phyloP scores from a whole-genome alignment of 2,797 vertebrate species.

The Eulemur albifrons region DNA sequence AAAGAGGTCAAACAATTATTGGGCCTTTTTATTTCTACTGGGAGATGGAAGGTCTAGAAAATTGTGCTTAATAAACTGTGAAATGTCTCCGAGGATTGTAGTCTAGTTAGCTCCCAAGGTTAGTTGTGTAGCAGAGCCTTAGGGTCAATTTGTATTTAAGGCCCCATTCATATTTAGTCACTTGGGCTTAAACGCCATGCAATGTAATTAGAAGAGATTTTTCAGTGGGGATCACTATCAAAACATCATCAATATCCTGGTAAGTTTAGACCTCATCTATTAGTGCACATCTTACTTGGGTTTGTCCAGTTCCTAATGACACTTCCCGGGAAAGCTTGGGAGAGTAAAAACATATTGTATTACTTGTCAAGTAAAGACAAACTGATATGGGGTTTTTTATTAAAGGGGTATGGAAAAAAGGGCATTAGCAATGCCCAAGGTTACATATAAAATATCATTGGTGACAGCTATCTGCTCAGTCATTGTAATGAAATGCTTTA shows the following conservation, averaged over 20 bases:
- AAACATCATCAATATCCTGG: background rate
- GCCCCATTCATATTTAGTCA: background rate
- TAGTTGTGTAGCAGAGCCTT: background rate
- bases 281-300: background rate
- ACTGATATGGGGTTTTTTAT: background rate
- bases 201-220: background rate
- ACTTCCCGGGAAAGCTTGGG: background rate
- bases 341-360: background rate
- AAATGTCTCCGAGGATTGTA: background rate
- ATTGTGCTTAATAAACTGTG: background rate
- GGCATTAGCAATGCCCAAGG: background rate
- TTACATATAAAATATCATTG: constrained; percentile 1
- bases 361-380: background rate
- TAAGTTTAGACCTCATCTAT: background rate
- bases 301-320: background rate
- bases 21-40: background rate
- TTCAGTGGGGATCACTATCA: background rate
- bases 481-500: background rate
- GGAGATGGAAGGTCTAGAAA: background rate
- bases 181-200: background rate
- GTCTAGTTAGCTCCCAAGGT: background rate
- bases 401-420: background rate
- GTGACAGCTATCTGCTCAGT: background rate
- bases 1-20: background rate
- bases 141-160: background rate